Conservation (phyloP, 2,888 invertebrate genomes). For the Mimas tiliae region DNA sequence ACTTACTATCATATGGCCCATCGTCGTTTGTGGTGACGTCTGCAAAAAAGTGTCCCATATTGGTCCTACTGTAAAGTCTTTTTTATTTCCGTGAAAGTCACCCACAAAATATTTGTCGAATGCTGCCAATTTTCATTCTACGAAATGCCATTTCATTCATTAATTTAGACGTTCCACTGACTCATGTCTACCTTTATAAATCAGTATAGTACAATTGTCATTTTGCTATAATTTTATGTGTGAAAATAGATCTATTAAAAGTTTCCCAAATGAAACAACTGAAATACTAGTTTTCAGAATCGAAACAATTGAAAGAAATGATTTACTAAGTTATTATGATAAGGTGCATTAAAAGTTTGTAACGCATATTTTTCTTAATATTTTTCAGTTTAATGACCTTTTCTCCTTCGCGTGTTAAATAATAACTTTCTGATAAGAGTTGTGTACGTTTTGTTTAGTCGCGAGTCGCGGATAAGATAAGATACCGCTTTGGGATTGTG, state of each 20-base stretch:
- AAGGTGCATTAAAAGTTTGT: too few relatives aligned
- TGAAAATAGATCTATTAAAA: not conserved
- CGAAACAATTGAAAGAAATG: too few relatives aligned
- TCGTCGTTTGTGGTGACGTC: too few relatives aligned
- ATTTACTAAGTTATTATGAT: too few relatives aligned
- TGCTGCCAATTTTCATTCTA: not conserved
- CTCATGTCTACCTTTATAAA: conserved; percentile 2
- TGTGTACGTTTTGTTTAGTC: not conserved
- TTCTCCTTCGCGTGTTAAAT: conserved; percentile 10
- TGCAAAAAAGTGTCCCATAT: too few relatives aligned
- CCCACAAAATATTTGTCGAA: not conserved
- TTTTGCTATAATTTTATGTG: not conserved
- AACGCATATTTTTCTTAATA: not conserved
- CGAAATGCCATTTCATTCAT: not conserved
- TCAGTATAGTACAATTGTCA: conserved; percentile 4
- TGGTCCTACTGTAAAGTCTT: not conserved
- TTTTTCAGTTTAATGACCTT: conserved; percentile 9
- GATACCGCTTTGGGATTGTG: not conserved
- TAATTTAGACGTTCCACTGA: not conserved
- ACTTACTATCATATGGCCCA: too few relatives aligned
- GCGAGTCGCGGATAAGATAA: conserved; percentile 9
- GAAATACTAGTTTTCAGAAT: too few relatives aligned
- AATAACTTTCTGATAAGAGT: not conserved
- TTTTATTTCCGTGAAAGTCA: not conserved
- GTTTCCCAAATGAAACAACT: not conserved